Base-by-base conservation (phyloP, 1,140 invertebrate genomes). In the Vanessa tameamea region DNA sequence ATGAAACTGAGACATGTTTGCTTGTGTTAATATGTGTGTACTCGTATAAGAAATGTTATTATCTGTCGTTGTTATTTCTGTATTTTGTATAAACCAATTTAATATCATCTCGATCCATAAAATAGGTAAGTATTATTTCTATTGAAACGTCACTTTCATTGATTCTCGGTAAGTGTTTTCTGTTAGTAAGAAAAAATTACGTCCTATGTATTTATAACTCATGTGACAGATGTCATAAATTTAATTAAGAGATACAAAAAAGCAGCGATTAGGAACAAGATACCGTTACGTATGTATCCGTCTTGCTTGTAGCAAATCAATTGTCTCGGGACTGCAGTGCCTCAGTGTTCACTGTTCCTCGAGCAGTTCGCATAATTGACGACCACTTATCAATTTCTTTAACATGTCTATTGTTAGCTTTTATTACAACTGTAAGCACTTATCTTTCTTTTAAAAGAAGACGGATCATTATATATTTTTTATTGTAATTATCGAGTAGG, bases 361-460 rank as follows among this genome's bases (percentile, higher is more conserved):
- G 48, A 51, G n/a, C 11, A 59, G 55, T 26, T 59, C 23, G 55
- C 23, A 4, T 26, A 26, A 59, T 26, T 26, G 55, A 59, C 55
- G 55, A 26, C 9, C 55, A 59, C 55, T 59, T 59, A 59, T 26
- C 55, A 59, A 26, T 59, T 59, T 59, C 55, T 59, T 59, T 59
- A 26, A 26, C 55, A 26, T 26, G 23, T 59, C 55, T 59, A 59
- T 59, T 59, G 55, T 59, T 26, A 5, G 55, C 55, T 26, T 59
- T 59, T 59, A 26, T 59, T 59, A 26, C 55, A 59, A 20, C 48
- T 43, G 37, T 43, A 51, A 26, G 55, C 55, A 12, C 55, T 55
- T 55, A 20, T 55, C n/a, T 20, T 55, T 20, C 8, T 57, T 20
- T 20, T 20, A 20, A 9, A 12, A n/a, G 3, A 11, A 11, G 23